Base-by-base conservation (phyloP, 2,113 vertebrate genomes). In the Triplophysa rosa region DNA sequence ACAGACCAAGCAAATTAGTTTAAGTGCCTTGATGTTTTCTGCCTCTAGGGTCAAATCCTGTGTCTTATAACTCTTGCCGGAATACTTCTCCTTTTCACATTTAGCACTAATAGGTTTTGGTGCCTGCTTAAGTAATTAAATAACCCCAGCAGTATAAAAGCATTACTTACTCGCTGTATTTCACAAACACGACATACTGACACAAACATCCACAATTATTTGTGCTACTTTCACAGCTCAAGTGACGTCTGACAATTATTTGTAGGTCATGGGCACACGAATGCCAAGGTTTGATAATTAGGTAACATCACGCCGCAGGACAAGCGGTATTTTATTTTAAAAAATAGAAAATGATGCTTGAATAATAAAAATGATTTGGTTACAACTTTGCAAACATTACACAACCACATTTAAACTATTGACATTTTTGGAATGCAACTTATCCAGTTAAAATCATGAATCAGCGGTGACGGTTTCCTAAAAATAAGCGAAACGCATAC, bases 1-100 rank as follows among this genome's bases (percentile, higher is more conserved):
- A 84, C 82, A 87, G 80, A 85, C 80, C 70, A 68, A 66, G 80
- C 74, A 88, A 89, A 91, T 89, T 87, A 85, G 83, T 82, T 83
- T 83, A 90, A 90, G 88, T 85, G 84, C 87, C 88, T 81, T 54
- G 80, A 69, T 86, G 79, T 84, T 87, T 84, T 80, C 80, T 78
- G 80, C 87, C 84, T 74, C 45, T 16, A 84, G 88, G 87, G 89
- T 87, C 85, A 89, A 82, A 23, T 61, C 72, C 85, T 86, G 87
- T 87, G 87, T 87, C 85, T 89, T 85, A 87, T 89, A 86, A 89
- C 69, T 84, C 37, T 74, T 17, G 11, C 4, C 13, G 17, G 26
- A 79, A 66, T 67, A 58, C 45, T 68, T 54, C 80, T 63, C 66
- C 52, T 77, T 82, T 84, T 85, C 82, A 87, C 85, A 63, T 80